Evolutionary conservation across 2,113 vertebrate genomes (phyloP).

Genomic region (Regulus satrapa): DNA sequence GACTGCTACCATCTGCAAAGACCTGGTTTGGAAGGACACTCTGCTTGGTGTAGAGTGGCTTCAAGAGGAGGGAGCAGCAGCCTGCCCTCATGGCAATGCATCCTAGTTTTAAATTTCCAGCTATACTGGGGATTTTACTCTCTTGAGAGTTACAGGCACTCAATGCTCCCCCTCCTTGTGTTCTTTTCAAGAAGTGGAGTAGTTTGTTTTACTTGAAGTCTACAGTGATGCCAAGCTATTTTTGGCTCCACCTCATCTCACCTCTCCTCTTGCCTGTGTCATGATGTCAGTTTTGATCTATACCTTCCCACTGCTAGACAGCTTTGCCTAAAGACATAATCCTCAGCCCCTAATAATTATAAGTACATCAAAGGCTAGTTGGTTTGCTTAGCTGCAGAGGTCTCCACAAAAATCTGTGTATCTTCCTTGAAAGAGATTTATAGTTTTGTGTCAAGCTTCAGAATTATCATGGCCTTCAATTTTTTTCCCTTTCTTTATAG

Average conservation of each 20-base stretch:
- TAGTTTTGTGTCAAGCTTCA: conserved; percentile 48
- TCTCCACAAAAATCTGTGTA: conserved; percentile 28
- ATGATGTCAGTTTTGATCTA: conserved; percentile 70
- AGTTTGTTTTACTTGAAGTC: not conserved
- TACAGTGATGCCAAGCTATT: conserved; percentile 11
- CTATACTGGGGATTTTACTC: not conserved
- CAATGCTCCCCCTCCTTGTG: not conserved
- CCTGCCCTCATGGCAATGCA: not conserved
- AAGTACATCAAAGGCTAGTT: conserved; percentile 68
- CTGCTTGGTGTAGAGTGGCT: not conserved
- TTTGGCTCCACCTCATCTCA: conserved; percentile 48
- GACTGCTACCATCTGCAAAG: not conserved
- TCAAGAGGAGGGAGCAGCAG: not conserved
- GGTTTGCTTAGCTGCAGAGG: conserved; percentile 64
- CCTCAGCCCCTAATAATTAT: conserved; percentile 65
- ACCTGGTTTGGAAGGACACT: not conserved
- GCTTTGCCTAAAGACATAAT: conserved; percentile 69
- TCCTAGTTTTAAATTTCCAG: not conserved
- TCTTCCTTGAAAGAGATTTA: conserved; percentile 56
- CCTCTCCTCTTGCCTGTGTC: conserved; percentile 43
- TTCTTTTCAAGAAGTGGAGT: not conserved
- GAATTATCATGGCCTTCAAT: not conserved
- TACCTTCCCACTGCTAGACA: conserved; percentile 63
- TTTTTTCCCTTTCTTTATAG: not conserved
- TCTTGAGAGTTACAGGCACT: not conserved